phyloP scores from a whole-genome alignment of 2,797 vertebrate genomes.

The Peromyscus eremicus region DNA sequence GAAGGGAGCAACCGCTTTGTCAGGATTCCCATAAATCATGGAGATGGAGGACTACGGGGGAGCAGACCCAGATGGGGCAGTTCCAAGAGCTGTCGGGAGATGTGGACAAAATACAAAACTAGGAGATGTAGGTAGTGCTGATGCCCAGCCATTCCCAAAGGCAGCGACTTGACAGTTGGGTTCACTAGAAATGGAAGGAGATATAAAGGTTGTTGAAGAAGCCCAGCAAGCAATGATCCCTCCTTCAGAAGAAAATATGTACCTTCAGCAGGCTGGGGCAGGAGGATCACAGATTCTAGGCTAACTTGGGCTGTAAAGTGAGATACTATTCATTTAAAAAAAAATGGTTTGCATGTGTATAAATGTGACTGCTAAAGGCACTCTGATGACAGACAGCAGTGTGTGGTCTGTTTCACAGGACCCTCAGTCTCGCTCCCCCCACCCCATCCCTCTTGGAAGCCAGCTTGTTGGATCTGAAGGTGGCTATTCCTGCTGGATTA shows the following conservation, averaged over 20 bases:
- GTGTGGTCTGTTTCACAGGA: background rate
- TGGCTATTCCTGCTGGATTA: background rate
- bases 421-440: background rate
- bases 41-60: no score
- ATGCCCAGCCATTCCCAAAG: background rate
- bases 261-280: background rate
- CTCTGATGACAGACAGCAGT: background rate
- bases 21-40: background rate
- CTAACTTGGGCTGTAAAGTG: background rate
- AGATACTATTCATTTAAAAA: background rate
- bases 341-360: background rate
- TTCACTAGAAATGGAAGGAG: background rate
- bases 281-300: background rate
- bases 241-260: slow-evolving; percentile 18
- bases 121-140: background rate
- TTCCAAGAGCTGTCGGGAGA: background rate
- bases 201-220: slow-evolving; percentile 13
- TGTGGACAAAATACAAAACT: background rate
- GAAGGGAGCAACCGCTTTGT: background rate
- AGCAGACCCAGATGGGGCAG: background rate
- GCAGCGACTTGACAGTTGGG: no score
- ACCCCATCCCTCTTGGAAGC: background rate
- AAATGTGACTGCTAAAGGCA: background rate
- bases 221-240: background rate
- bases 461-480: background rate